Base-by-base conservation (phyloP, 2,888 invertebrate genomes). In the Chrysomela aeneicollis region DNA sequence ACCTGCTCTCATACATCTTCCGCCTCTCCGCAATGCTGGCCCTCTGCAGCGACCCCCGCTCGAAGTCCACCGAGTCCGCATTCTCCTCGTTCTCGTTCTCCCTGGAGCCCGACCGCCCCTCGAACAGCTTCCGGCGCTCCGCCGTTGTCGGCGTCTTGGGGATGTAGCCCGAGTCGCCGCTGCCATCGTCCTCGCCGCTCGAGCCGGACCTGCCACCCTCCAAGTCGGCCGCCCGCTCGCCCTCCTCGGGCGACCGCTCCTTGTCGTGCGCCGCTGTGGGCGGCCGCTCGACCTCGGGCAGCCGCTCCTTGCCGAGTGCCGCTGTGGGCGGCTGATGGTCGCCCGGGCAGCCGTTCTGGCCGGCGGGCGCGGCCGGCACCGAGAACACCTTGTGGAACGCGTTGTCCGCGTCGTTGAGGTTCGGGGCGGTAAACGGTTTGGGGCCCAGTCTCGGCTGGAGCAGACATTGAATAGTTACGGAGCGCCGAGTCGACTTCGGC, bases 341-440 rank as follows among this genome's bases (percentile, higher is more conserved):
- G 8, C 63, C 4, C n/a, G 42, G 6, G 18, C 61, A 17, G 18
- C 66, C 68, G 19, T 70, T 68, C 26, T 68, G 69, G 1, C 86
- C 88, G 0, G 92, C 88, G 0, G 92, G 92, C 0, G 89, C 92
- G 1, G 89, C 85, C 0, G 93, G 93, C 6, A 93, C 93, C 0
- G 90, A 90, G 81, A 93, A 93, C 21, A 93, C 92, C 78, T 92
- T 92, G 79, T 92, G 92, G 76, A 93, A 92, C 4, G 71, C 67
- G 53, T 73, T 90, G 76, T 92, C 91, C 73, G 91, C 90, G 62
- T 90, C 91, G 74, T 85, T 88, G 64, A 88, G 86, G 3, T 90
- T 87, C 32, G 92, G 90, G 47, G 92, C 90, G 8, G 93, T 92
- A 81, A 94, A 94, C 22, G 93, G 93, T 80, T 93, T 94, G 42